phyloP scores from a whole-genome alignment of 2,888 invertebrate genomes.

The Hofmannophila pseudospretella region DNA sequence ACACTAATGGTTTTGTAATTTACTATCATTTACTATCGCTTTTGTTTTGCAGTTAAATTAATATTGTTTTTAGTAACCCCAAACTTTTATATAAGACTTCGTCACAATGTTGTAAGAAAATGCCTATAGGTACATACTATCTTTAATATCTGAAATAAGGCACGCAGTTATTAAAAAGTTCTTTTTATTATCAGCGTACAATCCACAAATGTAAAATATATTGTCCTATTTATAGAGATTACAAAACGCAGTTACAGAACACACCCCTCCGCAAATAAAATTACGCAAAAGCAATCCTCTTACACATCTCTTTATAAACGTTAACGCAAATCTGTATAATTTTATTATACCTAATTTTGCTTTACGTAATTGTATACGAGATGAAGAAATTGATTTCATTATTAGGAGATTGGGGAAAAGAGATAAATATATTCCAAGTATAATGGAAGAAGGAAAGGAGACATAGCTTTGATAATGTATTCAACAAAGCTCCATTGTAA shows the following conservation, averaged over 20 bases:
- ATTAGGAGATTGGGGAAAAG: constrained; percentile 20
- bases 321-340: constrained; percentile 63
- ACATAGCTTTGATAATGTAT: constrained; percentile 36
- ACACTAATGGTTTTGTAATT: constrained; percentile 20
- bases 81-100: too few species aligned
- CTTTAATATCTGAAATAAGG: too few species aligned
- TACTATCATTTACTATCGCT: constrained; percentile 13
- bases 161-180: too few species aligned
- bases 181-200: too few species aligned
- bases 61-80: too few species aligned
- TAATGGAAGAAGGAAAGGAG: constrained; percentile 24
- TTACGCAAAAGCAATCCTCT: constrained; percentile 49
- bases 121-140: too few species aligned
- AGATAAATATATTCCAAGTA: constrained; percentile 18
- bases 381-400: constrained; percentile 45
- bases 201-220: too few species aligned
- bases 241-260: constrained; percentile 40
- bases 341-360: constrained; percentile 60
- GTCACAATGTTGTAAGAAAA: too few species aligned
- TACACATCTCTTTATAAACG: constrained; percentile 33
- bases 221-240: too few species aligned
- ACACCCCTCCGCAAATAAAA: constrained; percentile 39
- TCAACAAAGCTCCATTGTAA: constrained; percentile 46
- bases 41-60: too few species aligned
- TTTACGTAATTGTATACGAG: constrained; percentile 49